Base-by-base conservation (phyloP, 1,140 invertebrate genomes). In the Hylaeus volcanicus region DNA sequence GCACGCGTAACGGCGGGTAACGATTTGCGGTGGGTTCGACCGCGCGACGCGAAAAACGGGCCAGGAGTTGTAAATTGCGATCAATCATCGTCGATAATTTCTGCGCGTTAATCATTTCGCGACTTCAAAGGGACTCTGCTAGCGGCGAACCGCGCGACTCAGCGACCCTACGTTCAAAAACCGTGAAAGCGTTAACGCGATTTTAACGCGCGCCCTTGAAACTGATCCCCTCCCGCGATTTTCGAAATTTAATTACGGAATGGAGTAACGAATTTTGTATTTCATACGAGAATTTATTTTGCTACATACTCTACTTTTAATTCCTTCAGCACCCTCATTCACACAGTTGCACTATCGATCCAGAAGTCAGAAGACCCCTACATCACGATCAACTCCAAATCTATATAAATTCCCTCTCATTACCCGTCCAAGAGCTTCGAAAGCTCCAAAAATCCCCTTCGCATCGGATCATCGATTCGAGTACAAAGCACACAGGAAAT, bases 51-150 rank as follows among this genome's bases (percentile, higher is more conserved):
- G 48, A 65, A 79, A 79, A 79, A 65, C 60, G 56, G 61, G 70
- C 43, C 41, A 58, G 71, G 65, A 74, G 69, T 68, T 74, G 56
- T 75, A 75, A 80, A 80, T 80, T 61, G 56, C 73, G 72, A 80
- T 74, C 79, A 74, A 80, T 80, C 73, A 68, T 80, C 65, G 73
- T 68, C 53, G 51, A 80, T 80, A 73, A 60, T 80, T 68, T 53
- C 60, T 53, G 66, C 45, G 55, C 63, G 79, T 74, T 68, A 75
- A 80, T 80, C 73, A 75, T 55, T 64, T 55, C 45, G 73, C 68
- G 39, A 45, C 56, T 75, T 61, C 64, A 68, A 80, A 80, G 64
- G 37, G 58, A 12, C 14, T 26, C 6, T 37, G 11, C 6, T 9
- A 6, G 39, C 37, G 14, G 11, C 69, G 69, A 11, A 58, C 14